Base-by-base conservation (phyloP, 2,113 vertebrate genomes). In the Cisticola juncidis region DNA sequence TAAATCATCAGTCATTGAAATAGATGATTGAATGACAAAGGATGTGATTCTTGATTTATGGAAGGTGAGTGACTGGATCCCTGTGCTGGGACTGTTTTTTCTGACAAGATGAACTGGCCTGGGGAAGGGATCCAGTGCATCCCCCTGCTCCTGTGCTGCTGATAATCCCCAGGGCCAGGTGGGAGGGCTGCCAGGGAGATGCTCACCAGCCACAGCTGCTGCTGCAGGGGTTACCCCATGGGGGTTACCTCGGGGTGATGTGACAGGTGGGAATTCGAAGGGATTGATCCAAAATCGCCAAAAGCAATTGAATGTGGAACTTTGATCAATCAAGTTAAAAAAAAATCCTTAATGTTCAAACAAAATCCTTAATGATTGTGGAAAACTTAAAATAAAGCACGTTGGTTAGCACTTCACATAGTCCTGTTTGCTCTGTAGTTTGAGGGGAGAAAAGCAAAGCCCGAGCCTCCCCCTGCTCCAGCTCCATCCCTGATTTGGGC, bases 341-440 rank as follows among this genome's bases (percentile, higher is more conserved):
- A 44, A 36, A 60, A 69, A 88, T 58, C 58, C 72, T 92, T 47
- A 38, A 40, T 83, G 50, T 84, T 81, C n/a, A 80, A 83, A 87
- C 50, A 76, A 82, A 90, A 94, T 66, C 61, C 79, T 70, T 62
- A 54, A 74, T 83, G 93, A 97, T 91, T 90, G 72, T 98, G 95
- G 79, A 88, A 78, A 92, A 44, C 18, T 10, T 88, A 84, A 91
- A 98, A 98, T 98, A 97, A 98, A 98, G 87, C 88, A 62, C 58
- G 3, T 88, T 90, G 77, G 93, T 97, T 94, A 93, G 87, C 79
- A 64, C 0, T 1, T 82, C 44, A 6, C 57, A 60, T 90, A 2
- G 78, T 95, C 92, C 78, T 69, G 72, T 93, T 95, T 95, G 38
- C 92, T 94, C 68, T 96, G 83, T 95, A 82, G 76, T 9, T 5